Evolutionary conservation across 2,113 vertebrate species (phyloP).

Genomic region (Chloropsis hardwickii): DNA sequence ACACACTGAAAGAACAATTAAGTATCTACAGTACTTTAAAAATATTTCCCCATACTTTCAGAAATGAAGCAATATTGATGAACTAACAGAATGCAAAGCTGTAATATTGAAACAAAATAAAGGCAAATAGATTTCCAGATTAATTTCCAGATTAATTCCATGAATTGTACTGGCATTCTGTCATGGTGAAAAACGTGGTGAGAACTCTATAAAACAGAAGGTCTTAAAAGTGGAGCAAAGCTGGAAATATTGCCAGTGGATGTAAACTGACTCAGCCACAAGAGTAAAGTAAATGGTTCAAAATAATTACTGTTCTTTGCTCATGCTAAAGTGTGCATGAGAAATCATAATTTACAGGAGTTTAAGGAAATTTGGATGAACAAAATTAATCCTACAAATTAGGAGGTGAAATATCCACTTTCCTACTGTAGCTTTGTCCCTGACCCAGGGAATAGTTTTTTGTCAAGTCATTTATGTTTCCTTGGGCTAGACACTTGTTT

Average conservation of each 20-base stretch:
- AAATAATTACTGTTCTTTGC: not conserved
- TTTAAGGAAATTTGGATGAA: not conserved
- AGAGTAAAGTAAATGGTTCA: not conserved
- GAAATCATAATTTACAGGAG: not conserved
- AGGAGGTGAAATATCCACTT: not conserved
- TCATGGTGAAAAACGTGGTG: not conserved
- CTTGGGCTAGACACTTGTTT: not conserved
- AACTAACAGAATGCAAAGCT: not conserved
- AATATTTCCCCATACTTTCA: not conserved
- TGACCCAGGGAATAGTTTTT: not conserved
- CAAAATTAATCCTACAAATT: not conserved
- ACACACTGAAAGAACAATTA: not conserved
- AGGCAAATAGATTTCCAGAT: not conserved
- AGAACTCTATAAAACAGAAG: not conserved
- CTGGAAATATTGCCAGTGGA: not conserved
- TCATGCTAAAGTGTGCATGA: not conserved
- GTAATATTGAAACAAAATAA: not conserved
- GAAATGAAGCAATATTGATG: not conserved
- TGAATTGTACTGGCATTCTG: not conserved
- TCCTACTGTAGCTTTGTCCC: not conserved
- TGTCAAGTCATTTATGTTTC: not conserved
- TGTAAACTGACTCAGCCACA: not conserved
- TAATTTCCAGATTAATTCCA: not conserved
- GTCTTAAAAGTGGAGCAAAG: not conserved
- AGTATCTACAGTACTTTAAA: not conserved